phyloP scores from a whole-genome alignment of 2,113 vertebrate species.

The Bambusicola thoracicus region DNA sequence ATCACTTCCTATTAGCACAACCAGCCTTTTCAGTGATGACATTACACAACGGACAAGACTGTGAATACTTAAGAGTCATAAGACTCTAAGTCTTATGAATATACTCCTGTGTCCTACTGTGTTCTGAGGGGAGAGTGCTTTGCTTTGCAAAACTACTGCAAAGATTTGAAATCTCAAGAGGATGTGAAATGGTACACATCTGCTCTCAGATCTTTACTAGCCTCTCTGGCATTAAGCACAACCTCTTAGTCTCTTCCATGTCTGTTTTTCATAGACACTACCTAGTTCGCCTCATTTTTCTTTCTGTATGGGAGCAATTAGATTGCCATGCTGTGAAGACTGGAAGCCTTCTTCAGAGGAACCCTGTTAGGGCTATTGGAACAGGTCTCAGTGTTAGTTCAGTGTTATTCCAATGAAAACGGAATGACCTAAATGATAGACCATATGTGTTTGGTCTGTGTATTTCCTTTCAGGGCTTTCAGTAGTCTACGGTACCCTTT shows the following conservation, averaged over 20 bases:
- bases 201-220: background rate
- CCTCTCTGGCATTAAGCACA: background rate
- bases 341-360: background rate
- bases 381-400: background rate
- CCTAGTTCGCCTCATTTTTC: background rate
- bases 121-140: constrained; percentile 26
- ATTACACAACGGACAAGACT: constrained; percentile 43
- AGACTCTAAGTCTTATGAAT: constrained; percentile 60
- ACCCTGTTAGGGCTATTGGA: background rate
- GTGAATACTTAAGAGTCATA: constrained; percentile 74
- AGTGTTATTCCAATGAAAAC: background rate
- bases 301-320: background rate
- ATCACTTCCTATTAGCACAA: constrained; percentile 79
- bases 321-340: background rate
- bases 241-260: background rate
- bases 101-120: constrained; percentile 26
- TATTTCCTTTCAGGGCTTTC: background rate
- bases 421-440: background rate
- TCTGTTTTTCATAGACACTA: background rate
- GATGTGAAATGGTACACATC: background rate
- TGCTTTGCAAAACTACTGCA: constrained; percentile 56
- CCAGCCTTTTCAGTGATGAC: constrained; percentile 67
- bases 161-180: constrained; percentile 46
- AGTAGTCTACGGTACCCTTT: background rate
- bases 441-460: fast-evolving